These are phyloP conservation scores for Acanthaster planci DNA, from an alignment of 35 echinoderm and acorn worm species.

Conservation along the genomic window DNA sequence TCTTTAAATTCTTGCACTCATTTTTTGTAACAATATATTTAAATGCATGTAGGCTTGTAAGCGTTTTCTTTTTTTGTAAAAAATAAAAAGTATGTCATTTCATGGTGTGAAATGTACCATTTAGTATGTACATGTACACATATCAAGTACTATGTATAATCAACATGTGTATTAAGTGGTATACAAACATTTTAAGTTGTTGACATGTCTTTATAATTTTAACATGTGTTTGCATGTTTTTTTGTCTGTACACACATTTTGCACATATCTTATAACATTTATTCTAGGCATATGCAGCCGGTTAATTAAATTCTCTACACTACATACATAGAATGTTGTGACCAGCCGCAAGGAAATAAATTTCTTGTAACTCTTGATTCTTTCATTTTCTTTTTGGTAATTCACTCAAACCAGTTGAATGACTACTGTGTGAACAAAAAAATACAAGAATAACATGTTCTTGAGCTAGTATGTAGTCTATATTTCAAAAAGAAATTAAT, in stretches of 20 bases:
- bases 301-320: too few relatives aligned
- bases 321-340: too few relatives aligned
- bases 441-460: too few relatives aligned
- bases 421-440: too few relatives aligned
- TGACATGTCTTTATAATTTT: conserved; percentile 5
- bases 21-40: conserved; percentile 16
- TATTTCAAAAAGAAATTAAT: too few relatives aligned
- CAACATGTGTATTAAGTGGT: conserved; percentile 6
- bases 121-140: conserved; percentile 26
- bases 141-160: conserved; percentile 15
- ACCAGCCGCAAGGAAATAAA: too few relatives aligned
- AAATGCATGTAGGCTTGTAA: neutral
- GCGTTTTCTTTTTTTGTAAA: conserved; percentile 1
- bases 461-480: too few relatives aligned
- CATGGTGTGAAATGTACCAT: neutral
- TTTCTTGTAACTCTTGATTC: too few relatives aligned
- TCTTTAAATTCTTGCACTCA: conserved; percentile 3
- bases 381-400: too few relatives aligned
- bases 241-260: conserved; percentile 1
- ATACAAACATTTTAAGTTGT: neutral
- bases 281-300: neutral
- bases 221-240: conserved; percentile 20
- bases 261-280: conserved; percentile 17
- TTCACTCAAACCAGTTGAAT: too few relatives aligned
- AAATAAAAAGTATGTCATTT: conserved; percentile 23